Evolutionary conservation across 2,888 invertebrate genomes (phyloP), one percentile per base, ranked within the genome.

Genomic region (Lasius platythorax): DNA sequence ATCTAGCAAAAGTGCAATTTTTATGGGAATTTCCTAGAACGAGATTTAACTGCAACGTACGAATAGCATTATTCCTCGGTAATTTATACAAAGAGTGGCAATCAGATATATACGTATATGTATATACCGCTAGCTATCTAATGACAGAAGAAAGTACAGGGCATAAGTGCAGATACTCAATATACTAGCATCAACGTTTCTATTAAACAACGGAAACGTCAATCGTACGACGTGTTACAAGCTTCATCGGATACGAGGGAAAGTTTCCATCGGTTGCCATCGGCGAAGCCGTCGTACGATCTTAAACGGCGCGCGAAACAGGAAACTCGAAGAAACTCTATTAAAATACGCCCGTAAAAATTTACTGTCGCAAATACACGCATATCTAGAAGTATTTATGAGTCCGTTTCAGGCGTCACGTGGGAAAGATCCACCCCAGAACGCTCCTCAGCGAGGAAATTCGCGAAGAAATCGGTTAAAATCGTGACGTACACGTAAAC

Each of bases 151-250:
- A 88, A 89, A 90, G 88, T 87, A 79, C 76, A 72, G 61, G 61
- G 56, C 64, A 61, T 72, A 56, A 68, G 63, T 67, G 58, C 75
- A 73, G 76, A 85, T 82, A 79, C 58, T 58, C 58, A 28, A 73
- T 40, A 28, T 81, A 75, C 88, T 72, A 67, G 72, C 82, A 72
- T 74, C 85, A 86, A 87, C 90, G 78, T 70, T 78, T 53, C 84
- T 76, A 87, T 88, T 87, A 88, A 86, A 89, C 87, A 90, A 90
- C 90, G 90, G 90, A 90, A 90, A 90, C 84, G 90, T 90, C 90
- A 90, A 88, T 90, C 90, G 79, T 61, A 18, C 28, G 28, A 84
- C 74, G 61, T 68, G 84, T 83, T 68, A 87, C 84, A 74, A 81
- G 87, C 85, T 87, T 89, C 87, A 83, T 89, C 86, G 84, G 63